Evolutionary conservation across 2,113 vertebrate genomes (phyloP).

Genomic region (Gymnorhina tibicen): DNA sequence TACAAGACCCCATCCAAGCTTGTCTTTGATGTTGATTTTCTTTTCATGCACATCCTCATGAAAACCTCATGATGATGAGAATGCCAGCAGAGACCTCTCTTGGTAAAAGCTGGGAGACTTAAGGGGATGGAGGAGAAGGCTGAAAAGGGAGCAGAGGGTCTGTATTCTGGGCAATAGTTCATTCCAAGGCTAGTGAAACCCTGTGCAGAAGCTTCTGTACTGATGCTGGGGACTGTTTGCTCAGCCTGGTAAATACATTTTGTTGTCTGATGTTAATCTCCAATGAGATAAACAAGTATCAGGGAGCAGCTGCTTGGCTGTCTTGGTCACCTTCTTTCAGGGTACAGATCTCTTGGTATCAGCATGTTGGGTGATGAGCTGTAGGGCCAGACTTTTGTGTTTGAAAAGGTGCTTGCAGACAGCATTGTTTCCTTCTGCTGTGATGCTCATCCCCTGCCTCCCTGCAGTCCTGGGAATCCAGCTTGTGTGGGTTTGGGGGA

Average conservation of each 20-base stretch:
- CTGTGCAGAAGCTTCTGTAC: background rate
- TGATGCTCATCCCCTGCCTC: background rate
- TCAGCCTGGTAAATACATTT: accelerated
- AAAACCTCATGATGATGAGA: background rate
- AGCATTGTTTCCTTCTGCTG: background rate
- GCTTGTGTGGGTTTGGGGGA: background rate
- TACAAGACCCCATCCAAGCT: background rate
- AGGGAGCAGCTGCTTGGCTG: background rate
- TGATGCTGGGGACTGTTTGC: background rate
- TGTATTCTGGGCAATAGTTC: background rate
- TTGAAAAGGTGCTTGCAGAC: background rate
- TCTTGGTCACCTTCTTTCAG: background rate
- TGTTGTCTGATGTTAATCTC: background rate
- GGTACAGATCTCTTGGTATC: background rate
- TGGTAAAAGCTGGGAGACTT: background rate
- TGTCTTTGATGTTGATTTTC: background rate
- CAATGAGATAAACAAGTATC: background rate
- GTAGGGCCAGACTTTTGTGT: background rate
- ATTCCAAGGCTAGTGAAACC: background rate
- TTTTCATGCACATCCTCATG: background rate
- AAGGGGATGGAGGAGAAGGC: background rate
- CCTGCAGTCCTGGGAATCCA: background rate
- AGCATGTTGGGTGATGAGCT: background rate
- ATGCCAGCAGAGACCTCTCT: background rate
- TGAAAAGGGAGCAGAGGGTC: background rate